Evolutionary conservation across 53 echinoderm and acorn worm species (phyloP), one percentile per base, ranked within the genome.

Genomic region (Antedon mediterranea): DNA sequence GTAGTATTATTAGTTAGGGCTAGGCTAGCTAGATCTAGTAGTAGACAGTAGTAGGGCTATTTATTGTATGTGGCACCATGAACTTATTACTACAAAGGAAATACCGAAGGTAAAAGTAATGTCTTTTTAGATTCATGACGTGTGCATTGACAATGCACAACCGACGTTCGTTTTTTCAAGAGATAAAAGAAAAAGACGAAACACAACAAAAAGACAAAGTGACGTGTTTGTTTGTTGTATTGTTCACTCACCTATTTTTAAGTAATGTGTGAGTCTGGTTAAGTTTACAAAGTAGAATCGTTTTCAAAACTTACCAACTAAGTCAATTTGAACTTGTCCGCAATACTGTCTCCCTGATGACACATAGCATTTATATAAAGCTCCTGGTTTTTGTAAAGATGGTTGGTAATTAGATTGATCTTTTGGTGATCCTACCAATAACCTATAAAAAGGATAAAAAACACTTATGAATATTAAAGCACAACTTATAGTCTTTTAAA

Each of bases 361-460:
- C 0, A 88, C 43, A 29, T 76, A 77, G 30, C 93, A 93, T 34
- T 88, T 88, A 78, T 88, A 93, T 28, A 93, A 28, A 5, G 86
- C 90, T 34, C 93, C 93, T 4, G 93, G 93, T 37, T 44, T 82
- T 0, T 15, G 33, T 71, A 93, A 34, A 2, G 80, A 32, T 28
- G 76, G 77, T 77, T 93, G 88, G 77, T 76, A 80, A 18, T 31
- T 23, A 0, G 93, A 93, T 29, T 80, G 32, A 29, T 84, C 81
- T 33, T 82, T 85, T 34, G 93, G 93, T 14, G 93, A 90, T n/a
- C 93, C 93, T 6, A 80, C 90, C 30, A 93, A 83, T 41, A 93
- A 82, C 86, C 93, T 93, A 72, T 26, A 32, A 78, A 43, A 23
- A 27, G 28, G 32, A 34, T 76, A 72, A 74, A 43, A 37, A 11